Conservation (phyloP, 2,888 invertebrate species). For the Phengaris arion region DNA sequence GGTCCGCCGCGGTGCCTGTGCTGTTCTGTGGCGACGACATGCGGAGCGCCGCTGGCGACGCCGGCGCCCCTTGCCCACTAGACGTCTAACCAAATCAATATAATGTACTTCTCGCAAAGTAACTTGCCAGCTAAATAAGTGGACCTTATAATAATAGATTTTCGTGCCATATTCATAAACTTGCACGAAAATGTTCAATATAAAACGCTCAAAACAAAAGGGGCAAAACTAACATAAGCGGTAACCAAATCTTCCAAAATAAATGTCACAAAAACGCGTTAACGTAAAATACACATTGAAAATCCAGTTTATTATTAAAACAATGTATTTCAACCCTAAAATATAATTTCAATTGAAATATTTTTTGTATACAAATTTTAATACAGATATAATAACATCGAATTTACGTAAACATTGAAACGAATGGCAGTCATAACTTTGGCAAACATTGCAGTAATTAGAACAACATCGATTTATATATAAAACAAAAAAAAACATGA, state of each 20-base stretch:
- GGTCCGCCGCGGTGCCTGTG: constrained; percentile 40
- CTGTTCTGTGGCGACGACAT: constrained; percentile 48
- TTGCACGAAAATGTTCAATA: constrained; percentile 66
- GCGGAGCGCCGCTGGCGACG: constrained; percentile 63
- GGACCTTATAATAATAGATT: constrained; percentile 26
- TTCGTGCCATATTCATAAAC: constrained; percentile 48
- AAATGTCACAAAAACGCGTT: constrained; percentile 64
- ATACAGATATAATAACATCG: constrained; percentile 51
- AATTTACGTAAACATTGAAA: constrained; percentile 53
- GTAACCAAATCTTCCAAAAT: constrained; percentile 76
- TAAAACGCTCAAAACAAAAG: constrained; percentile 44
- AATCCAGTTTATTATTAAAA: constrained; percentile 58
- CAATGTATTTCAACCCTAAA: constrained; percentile 71
- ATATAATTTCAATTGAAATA: constrained; percentile 63
- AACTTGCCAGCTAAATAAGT: constrained; percentile 38
- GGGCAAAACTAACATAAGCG: constrained; percentile 46
- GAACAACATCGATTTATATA: constrained; percentile 31
- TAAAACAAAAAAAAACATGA: constrained; percentile 12
- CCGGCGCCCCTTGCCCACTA: constrained; percentile 63
- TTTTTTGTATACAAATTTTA: constrained; percentile 51
- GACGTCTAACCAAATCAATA: constrained; percentile 75
- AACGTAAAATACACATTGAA: constrained; percentile 50
- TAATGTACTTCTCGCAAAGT: constrained; percentile 58
- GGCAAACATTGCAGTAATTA: constrained; percentile 48
- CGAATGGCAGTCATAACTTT: constrained; percentile 67